Conservation (phyloP, 2,888 invertebrate genomes). For the Drosophila flavopinicola region DNA sequence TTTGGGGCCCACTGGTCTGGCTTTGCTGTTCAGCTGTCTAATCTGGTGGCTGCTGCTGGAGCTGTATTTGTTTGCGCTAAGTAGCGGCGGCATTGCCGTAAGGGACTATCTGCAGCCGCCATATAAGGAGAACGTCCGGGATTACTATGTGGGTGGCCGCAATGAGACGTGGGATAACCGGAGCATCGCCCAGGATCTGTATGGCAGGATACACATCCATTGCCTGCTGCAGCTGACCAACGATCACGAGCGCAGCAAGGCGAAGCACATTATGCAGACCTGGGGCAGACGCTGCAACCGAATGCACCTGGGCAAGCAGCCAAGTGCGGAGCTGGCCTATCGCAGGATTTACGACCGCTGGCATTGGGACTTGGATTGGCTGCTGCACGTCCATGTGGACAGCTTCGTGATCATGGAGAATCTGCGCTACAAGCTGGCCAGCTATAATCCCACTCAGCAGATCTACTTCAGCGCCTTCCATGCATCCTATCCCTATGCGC, state of each 20-base stretch:
- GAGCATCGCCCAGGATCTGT: slow-evolving; percentile 88
- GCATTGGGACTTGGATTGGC: slow-evolving; percentile 95
- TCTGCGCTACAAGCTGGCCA: slow-evolving; percentile 92
- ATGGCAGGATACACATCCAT: slow-evolving; percentile 91
- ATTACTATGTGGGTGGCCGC: slow-evolving; percentile 26
- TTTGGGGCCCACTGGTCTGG: not conserved
- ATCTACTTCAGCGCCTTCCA: slow-evolving; percentile 95
- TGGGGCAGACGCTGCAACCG: slow-evolving; percentile 96
- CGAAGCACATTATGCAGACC: slow-evolving; percentile 94
- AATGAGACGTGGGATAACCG: slow-evolving; percentile 35
- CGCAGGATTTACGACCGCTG: slow-evolving; percentile 93
- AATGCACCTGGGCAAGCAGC: slow-evolving; percentile 86
- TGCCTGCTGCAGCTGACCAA: slow-evolving; percentile 98
- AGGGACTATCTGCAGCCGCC: slow-evolving; percentile 28
- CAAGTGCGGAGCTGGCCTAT: slow-evolving; percentile 94
- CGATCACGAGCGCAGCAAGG: slow-evolving; percentile 92
- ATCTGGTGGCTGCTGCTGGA: slow-evolving; percentile 10
- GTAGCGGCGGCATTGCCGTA: slow-evolving; percentile 1
- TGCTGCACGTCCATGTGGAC: slow-evolving; percentile 98
- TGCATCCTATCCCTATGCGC: slow-evolving; percentile 88
- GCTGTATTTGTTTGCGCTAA: not conserved
- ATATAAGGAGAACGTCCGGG: slow-evolving; percentile 27
- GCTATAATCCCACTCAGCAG: slow-evolving; percentile 89
- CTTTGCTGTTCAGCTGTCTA: not conserved
- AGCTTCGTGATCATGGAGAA: slow-evolving; percentile 98